Percentiles rank a stretch among this genome's conserved stretches.
phyloP scores from a whole-genome alignment of 2,888 invertebrate genomes.

The Agrochola macilenta region DNA sequence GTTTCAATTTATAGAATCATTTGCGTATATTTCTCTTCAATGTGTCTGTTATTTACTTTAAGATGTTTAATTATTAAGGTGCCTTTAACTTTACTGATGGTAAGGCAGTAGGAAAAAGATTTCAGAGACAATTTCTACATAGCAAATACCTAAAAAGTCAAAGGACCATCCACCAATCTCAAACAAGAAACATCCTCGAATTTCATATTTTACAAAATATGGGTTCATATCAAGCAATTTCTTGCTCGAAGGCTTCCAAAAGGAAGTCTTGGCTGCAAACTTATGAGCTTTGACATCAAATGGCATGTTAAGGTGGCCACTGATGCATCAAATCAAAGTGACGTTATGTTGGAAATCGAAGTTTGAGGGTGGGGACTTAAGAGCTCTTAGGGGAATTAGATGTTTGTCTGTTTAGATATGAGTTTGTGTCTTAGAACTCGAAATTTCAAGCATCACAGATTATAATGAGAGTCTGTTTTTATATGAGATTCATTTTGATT shows the following conservation, averaged over 20 bases:
- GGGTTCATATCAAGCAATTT: conserved; percentile 71
- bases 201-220: conserved; percentile 67
- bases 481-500: not conserved
- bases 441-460: not conserved
- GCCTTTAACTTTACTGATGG: not conserved
- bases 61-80: not conserved
- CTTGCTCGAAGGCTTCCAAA: conserved; percentile 71
- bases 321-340: conserved; percentile 79
- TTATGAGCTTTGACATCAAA: conserved; percentile 69
- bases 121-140: not conserved
- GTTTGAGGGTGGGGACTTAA: conserved; percentile 10
- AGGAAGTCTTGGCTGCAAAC: conserved; percentile 66
- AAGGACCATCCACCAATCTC: conserved; percentile 9
- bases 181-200: conserved; percentile 49
- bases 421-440: not conserved
- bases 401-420: conserved; percentile 12
- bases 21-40: not conserved
- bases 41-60: not conserved
- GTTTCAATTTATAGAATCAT: conserved; percentile 13
- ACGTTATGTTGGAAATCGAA: conserved; percentile 61
- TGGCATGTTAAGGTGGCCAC: conserved; percentile 64
- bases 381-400: conserved; percentile 31
- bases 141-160: conserved; percentile 2
- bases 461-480: not conserved
- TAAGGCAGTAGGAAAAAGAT: not conserved